A percentile compares a stretch with the other conserved stretches of the same genome.
Evolutionary conservation across 2,113 vertebrate genomes (phyloP).

Genomic region (Lichenostomus cassidix): DNA sequence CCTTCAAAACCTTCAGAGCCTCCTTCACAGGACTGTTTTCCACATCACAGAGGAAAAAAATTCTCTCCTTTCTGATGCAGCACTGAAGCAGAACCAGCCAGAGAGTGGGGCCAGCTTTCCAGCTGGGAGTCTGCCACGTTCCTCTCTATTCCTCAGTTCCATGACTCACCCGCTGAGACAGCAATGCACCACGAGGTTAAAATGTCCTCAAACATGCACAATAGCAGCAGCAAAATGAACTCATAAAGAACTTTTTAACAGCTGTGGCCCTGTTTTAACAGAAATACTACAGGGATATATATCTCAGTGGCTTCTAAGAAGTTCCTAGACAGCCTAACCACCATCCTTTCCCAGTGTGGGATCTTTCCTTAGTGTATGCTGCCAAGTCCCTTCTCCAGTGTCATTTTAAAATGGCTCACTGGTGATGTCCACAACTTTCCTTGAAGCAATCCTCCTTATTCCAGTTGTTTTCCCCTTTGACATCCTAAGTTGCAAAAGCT

Average conservation of each 20-base stretch:
- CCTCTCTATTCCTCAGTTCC: not conserved
- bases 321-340: not conserved
- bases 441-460: not conserved
- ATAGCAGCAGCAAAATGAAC: constrained; percentile 2
- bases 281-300: not conserved
- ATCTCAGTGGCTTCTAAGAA: not conserved
- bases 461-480: not conserved
- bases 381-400: not conserved
- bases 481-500: not conserved
- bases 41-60: not conserved
- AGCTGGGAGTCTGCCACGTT: not conserved
- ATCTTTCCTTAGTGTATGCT: not conserved
- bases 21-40: not conserved
- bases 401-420: not conserved
- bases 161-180: not conserved
- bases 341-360: not conserved
- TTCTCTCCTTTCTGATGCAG: not conserved
- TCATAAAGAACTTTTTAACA: not conserved
- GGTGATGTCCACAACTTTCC: not conserved
- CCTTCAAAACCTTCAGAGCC: not conserved
- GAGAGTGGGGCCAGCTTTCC: not conserved
- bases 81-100: not conserved
- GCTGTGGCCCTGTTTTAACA: not conserved
- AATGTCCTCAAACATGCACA: not conserved
- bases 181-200: not conserved